A percentile compares a stretch with the other conserved stretches of the same genome.
Conservation (phyloP, 1,140 invertebrate genomes). For the Bombus soroeensis region DNA sequence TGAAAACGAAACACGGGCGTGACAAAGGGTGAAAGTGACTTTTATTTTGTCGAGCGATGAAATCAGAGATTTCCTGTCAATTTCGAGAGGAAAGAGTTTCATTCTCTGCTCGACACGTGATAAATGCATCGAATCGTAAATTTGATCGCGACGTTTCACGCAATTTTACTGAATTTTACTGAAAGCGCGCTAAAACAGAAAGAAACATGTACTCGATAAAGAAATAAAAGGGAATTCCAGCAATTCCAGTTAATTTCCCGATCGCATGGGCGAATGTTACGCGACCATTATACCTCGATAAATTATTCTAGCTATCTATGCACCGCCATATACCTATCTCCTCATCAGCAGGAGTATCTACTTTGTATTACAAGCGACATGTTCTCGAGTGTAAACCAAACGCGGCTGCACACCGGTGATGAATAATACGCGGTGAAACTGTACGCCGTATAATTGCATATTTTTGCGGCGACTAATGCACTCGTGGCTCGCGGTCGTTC, state of each 20-base stretch:
- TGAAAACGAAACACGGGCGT: not conserved
- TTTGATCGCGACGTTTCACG: not conserved
- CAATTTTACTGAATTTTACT: not conserved
- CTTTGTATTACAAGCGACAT: slow-evolving; percentile 11
- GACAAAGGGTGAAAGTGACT: not conserved
- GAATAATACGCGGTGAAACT: slow-evolving; percentile 23
- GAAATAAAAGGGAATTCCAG: not conserved
- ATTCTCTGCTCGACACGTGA: not conserved
- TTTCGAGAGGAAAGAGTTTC: not conserved
- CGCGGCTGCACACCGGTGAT: not conserved
- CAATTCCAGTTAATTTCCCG: not conserved
- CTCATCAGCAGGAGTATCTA: not conserved
- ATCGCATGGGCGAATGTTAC: not conserved
- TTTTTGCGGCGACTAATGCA: slow-evolving; percentile 43
- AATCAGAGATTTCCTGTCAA: not conserved
- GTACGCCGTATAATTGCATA: slow-evolving; percentile 37
- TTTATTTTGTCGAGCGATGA: slow-evolving; percentile 12
- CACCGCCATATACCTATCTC: not conserved
- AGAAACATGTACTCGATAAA: not conserved
- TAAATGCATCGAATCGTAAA: not conserved
- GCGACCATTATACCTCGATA: not conserved
- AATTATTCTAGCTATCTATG: not conserved
- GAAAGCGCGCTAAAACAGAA: not conserved
- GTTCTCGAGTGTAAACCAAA: slow-evolving; percentile 15
- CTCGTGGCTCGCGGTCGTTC: slow-evolving; percentile 5